Base-by-base conservation (phyloP, 2,797 vertebrate species). In the Protonibea diacanthus region DNA sequence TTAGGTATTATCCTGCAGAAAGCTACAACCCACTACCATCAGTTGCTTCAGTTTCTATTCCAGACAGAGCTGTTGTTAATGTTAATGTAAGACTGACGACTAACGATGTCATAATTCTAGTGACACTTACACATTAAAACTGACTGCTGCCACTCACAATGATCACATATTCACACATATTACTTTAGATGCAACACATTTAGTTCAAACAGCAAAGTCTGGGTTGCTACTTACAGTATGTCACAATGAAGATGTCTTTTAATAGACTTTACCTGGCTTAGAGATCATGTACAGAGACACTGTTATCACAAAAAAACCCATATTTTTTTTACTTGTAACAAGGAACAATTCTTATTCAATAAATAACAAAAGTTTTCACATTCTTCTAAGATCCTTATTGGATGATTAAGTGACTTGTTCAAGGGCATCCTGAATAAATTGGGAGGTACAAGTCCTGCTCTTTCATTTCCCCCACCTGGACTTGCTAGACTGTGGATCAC, bases 1-100 rank as follows among this genome's bases (percentile, higher is more conserved):
- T 62, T 65, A 7, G 68, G 15, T 6, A 51, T 23, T 53, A 18
- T 42, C n/a, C 25, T 68, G 42, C 25, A 48, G 21, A 13, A 51
- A 53, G 18, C 11, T 61, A 51, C 3, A 20, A 62, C 13, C 33
- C 15, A 21, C 6, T 21, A 13, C 21, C 4, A 47, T 51, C 18
- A n/a, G 59, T 66, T 27, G 53, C 15, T 51, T 74, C 5, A 51
- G 33, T 73, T 70, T 75, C 13, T 42, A 15, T 18, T n/a, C 18
- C 10, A 23, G 44, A 1, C 7, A 20, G 20, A 40, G 17, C 9
- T 18, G 59, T 17, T 45, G 11, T 17, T 44, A 8, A 66, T 77
- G 23, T 68, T 21, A 6, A 15, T 40, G 6, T 51, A 4, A 3
- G n/a, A 52, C 5, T 64, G 5, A 45, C 0, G 29, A 44, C n/a